Base-by-base conservation (phyloP, 2,797 vertebrate species). In the Podarcis lilfordi region DNA sequence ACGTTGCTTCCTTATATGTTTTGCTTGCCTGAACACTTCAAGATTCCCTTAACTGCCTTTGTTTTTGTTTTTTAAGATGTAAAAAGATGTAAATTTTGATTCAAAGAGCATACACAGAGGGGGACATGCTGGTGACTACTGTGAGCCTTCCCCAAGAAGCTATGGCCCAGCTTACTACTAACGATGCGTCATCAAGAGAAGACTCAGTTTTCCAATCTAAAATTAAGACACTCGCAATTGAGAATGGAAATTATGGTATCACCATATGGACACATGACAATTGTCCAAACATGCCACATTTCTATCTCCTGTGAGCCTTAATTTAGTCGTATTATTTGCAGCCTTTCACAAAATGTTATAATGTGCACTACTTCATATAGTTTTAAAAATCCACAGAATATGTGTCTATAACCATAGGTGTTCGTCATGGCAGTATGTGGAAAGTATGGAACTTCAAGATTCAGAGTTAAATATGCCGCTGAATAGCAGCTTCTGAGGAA, bases 11-110 rank as follows among this genome's bases (percentile, higher is more conserved):
- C 72, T 76, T 89, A 45, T 59, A 86, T 76, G 8, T 1, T 90
- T 89, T 78, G n/a, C 86, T 78, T 1, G 29, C 76, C 72, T 82
- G 45, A 92, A 80, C 86, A 89, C 85, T 94, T 91, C 86, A 92
- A 76, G 87, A 59, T 61, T 80, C 64, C 43, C 89, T 90, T 92
- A 92, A 92, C 88, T 87, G 86, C 79, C 59, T 84, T 19, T 64
- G 17, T 64, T 23, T 23, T 64, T 64, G 21, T 55, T 55, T 55
- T 55, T 55, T 55, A 55, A 23, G 55, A 84, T 69, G 85, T 82
- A 86, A 92, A 80, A 84, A 90, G 32, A 71, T 69, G 32, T 86
- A 80, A 61, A 80, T 66, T 72, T 37, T 37, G 45, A 29, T 91
- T 86, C 75, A 93, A 92, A 91, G 76, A 78, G 84, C 86, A 66